These are phyloP conservation scores for Pseudochaenichthys georgianus DNA, from an alignment of 2,797 vertebrate species.

Conservation along the genomic window DNA sequence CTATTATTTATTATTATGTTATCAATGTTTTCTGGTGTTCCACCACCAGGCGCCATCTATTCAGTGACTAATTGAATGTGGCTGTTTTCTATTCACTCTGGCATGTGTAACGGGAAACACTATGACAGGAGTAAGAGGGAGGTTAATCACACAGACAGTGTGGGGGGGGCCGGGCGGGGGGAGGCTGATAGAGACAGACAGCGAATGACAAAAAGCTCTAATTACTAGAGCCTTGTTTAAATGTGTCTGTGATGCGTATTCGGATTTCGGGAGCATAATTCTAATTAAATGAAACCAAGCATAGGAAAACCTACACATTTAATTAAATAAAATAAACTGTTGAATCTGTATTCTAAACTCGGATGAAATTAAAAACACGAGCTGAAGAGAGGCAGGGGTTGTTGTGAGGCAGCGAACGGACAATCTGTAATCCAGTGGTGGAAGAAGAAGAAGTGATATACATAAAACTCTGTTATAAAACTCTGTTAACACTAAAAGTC, in stretches of 20 bases:
- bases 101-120: constrained; percentile 71
- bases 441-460: no score
- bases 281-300: constrained; percentile 82
- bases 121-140: constrained; percentile 72
- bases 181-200: constrained; percentile 67
- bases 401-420: background rate
- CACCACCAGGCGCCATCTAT: constrained; percentile 67
- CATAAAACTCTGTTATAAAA: no score
- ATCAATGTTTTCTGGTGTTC: constrained; percentile 67
- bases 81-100: constrained; percentile 73
- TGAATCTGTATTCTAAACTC: constrained; percentile 59
- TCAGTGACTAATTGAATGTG: constrained; percentile 78
- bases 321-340: constrained; percentile 74
- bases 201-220: constrained; percentile 78
- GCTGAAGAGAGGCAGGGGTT: constrained; percentile 24
- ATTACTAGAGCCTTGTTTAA: constrained; percentile 80
- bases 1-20: constrained; percentile 61
- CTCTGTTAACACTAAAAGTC: no score
- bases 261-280: constrained; percentile 73
- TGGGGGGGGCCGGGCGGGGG: constrained; percentile 49
- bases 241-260: constrained; percentile 72
- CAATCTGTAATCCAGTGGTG: background rate
- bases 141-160: constrained; percentile 78
- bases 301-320: constrained; percentile 65
- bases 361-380: constrained; percentile 55